A percentile compares a stretch with the other conserved stretches of the same genome.
Evolutionary conservation across 2,888 invertebrate genomes (phyloP).

Genomic region (Polydrusus tereticollis): DNA sequence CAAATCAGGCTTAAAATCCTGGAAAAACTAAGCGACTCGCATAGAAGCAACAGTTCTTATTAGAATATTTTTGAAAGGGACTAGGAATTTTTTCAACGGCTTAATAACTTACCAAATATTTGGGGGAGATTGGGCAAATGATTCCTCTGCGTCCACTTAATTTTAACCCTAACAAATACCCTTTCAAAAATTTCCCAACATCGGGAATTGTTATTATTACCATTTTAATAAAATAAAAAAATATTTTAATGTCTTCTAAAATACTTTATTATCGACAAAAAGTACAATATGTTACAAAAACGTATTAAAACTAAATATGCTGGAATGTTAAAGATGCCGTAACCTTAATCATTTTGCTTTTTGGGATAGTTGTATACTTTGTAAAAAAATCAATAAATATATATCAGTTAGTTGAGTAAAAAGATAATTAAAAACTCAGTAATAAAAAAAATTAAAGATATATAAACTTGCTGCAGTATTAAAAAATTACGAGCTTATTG

Average conservation of each 20-base stretch:
- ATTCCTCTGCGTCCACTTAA: too few species aligned
- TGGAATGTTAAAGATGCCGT: slow-evolving; percentile 25
- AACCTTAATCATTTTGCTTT: background rate
- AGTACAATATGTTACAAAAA: slow-evolving; percentile 30
- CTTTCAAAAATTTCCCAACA: too few species aligned
- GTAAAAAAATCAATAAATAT: slow-evolving; percentile 3
- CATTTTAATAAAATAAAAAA: too few species aligned
- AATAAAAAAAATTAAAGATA: background rate
- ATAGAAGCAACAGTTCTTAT: too few species aligned
- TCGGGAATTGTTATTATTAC: too few species aligned
- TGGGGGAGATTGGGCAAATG: too few species aligned
- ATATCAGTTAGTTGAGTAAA: slow-evolving; percentile 12
- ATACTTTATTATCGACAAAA: slow-evolving; percentile 25
- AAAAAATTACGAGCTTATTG: slow-evolving; percentile 5
- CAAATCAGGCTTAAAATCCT: too few species aligned
- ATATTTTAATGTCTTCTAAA: slow-evolving; percentile 1
- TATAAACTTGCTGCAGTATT: slow-evolving; percentile 7
- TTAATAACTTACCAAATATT: too few species aligned
- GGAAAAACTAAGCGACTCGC: too few species aligned
- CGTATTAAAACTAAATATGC: slow-evolving; percentile 2
- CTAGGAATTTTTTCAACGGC: too few species aligned
- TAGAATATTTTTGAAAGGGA: too few species aligned
- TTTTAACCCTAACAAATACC: too few species aligned
- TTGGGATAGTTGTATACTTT: background rate
- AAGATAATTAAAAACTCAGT: background rate